phyloP scores from a whole-genome alignment of 2,797 vertebrate species.

The Siniperca obscura region DNA sequence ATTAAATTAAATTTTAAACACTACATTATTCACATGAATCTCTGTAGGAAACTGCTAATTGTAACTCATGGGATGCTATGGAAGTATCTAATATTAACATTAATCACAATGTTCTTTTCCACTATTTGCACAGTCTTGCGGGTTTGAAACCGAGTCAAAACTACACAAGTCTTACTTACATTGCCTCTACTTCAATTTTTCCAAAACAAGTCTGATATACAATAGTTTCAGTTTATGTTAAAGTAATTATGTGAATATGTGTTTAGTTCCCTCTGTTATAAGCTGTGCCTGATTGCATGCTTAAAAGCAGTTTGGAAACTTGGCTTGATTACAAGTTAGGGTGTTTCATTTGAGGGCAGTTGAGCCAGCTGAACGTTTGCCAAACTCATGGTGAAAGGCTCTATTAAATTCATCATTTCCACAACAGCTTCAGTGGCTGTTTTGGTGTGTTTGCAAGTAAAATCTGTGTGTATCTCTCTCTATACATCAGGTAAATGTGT shows the following conservation, averaged over 20 bases:
- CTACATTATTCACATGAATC: constrained; percentile 11
- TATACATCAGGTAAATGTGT: constrained; percentile 14
- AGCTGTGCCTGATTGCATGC: constrained; percentile 22
- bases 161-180: background rate
- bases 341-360: constrained; percentile 69
- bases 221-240: constrained; percentile 22
- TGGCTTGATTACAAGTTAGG: constrained; percentile 63
- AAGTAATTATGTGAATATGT: constrained; percentile 41
- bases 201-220: constrained; percentile 6
- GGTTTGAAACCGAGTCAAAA: background rate
- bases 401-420: constrained; percentile 67
- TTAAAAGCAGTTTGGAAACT: constrained; percentile 61
- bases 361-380: constrained; percentile 59
- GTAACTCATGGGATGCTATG: constrained; percentile 4
- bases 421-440: constrained; percentile 56
- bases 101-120: background rate
- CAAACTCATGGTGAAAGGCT: constrained; percentile 57
- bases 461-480: constrained; percentile 25
- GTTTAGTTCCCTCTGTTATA: constrained; percentile 19
- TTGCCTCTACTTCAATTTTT: background rate
- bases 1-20: background rate
- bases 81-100: constrained; percentile 15
- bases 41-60: constrained; percentile 6
- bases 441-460: constrained; percentile 38
- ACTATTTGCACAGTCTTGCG: background rate